Conservation (phyloP, 2,888 invertebrate species). For the Lasioglossum malachurum region DNA sequence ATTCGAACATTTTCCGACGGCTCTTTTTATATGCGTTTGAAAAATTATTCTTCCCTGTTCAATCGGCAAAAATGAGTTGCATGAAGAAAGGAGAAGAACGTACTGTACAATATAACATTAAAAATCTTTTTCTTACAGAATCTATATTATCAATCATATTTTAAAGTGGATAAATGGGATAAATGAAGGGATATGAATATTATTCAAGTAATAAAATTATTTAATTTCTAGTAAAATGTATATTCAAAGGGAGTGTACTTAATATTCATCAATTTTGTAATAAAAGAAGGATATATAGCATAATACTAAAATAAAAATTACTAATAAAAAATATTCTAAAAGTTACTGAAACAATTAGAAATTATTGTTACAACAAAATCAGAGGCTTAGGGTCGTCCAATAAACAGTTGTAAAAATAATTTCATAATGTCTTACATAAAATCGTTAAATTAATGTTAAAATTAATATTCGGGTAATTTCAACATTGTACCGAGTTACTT, state of each 20-base stretch:
- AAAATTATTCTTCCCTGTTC: not conserved
- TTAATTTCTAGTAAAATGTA: not conserved
- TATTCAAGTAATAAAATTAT: not conserved
- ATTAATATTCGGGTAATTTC: not conserved
- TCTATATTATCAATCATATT: not conserved
- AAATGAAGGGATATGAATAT: no score
- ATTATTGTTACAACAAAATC: not conserved
- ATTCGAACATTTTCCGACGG: not conserved
- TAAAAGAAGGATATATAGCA: not conserved
- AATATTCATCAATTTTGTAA: not conserved
- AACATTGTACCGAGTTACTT: not conserved
- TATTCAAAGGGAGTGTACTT: no score
- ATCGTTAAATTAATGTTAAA: not conserved
- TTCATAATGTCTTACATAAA: not conserved
- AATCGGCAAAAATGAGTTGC: not conserved
- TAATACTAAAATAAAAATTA: not conserved
- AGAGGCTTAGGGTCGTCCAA: not conserved
- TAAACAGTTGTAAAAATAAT: not conserved
- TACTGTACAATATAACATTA: not conserved
- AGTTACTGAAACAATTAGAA: not conserved
- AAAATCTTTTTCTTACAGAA: not conserved
- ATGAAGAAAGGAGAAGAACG: not conserved
- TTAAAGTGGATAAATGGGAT: not conserved
- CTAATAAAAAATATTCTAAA: not conserved
- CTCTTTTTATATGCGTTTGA: not conserved